Conservation (phyloP, 2,888 invertebrate species). For the Morpho helenor region DNA sequence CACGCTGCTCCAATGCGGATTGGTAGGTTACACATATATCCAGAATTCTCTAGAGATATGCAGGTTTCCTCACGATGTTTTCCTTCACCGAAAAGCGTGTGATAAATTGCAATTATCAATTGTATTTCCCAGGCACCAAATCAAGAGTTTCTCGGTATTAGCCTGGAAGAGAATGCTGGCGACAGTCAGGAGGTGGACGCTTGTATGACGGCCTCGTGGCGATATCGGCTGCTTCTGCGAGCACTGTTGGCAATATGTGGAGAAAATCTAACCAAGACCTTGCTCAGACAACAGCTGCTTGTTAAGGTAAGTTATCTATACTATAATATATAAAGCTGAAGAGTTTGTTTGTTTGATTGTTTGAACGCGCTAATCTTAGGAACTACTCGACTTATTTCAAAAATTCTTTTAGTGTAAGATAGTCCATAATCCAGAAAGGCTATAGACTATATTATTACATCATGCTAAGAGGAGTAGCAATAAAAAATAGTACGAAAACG, state of each 20-base stretch:
- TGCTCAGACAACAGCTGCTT: conserved; percentile 91
- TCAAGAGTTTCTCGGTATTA: conserved; percentile 70
- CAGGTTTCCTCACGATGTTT: too few species aligned
- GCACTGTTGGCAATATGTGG: conserved; percentile 93
- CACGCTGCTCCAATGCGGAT: too few species aligned
- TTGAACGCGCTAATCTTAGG: too few species aligned
- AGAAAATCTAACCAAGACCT: conserved; percentile 87
- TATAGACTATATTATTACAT: neutral
- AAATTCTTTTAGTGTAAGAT: too few species aligned
- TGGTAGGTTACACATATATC: too few species aligned
- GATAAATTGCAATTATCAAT: too few species aligned
- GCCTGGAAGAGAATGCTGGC: conserved; percentile 54
- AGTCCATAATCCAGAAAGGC: neutral
- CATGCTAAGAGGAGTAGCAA: neutral
- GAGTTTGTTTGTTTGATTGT: too few species aligned
- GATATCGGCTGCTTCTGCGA: conserved; percentile 91
- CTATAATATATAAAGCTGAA: too few species aligned
- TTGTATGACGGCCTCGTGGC: conserved; percentile 82
- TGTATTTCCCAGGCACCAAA: conserved; percentile 45
- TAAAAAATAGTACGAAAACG: too few species aligned
- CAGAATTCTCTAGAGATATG: too few species aligned
- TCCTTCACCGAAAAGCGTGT: too few species aligned
- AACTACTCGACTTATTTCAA: too few species aligned
- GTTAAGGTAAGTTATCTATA: conserved; percentile 81
- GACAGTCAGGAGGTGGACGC: conserved; percentile 71